Percentiles rank a stretch among this genome's conserved stretches.
These are phyloP conservation scores for Slavum lentiscoides DNA, from an alignment of 2,888 invertebrate species.

Conservation along the genomic window DNA sequence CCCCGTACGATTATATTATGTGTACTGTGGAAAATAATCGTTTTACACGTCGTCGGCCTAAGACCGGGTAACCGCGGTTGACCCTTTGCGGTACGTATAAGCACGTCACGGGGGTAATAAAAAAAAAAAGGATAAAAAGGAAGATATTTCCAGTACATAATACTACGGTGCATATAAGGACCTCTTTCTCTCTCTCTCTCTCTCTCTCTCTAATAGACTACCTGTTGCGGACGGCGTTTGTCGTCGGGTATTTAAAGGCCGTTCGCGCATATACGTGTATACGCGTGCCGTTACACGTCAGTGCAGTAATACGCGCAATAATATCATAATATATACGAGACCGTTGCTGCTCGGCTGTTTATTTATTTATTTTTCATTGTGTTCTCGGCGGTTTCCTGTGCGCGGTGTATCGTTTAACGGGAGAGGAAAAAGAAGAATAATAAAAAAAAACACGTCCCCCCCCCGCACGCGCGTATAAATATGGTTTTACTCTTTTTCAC, in stretches of 20 bases:
- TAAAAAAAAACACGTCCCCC: too few relatives aligned
- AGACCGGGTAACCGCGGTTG: conserved; percentile 7
- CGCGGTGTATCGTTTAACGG: conserved; percentile 45
- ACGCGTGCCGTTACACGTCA: too few relatives aligned
- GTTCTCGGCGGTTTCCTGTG: not conserved
- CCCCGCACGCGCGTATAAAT: not conserved
- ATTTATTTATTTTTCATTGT: too few relatives aligned
- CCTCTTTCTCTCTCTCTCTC: not conserved
- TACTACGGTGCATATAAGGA: conserved; percentile 38
- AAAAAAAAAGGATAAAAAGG: not conserved
- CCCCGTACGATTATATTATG: too few relatives aligned
- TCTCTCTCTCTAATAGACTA: conserved; percentile 36
- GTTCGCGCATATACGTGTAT: not conserved
- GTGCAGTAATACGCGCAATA: too few relatives aligned
- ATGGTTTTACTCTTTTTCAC: conserved; percentile 11
- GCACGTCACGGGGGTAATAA: conserved; percentile 13
- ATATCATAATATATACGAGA: too few relatives aligned
- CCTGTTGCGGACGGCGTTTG: conserved; percentile 16
- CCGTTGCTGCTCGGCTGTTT: too few relatives aligned
- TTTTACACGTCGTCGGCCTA: not conserved
- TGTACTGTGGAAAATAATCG: too few relatives aligned
- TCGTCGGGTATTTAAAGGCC: conserved; percentile 16
- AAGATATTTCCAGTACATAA: conserved; percentile 27
- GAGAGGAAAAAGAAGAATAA: not conserved
- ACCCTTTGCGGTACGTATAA: conserved; percentile 20